phyloP scores from a whole-genome alignment of 2,797 vertebrate species.

The Nannoperca obscura region DNA sequence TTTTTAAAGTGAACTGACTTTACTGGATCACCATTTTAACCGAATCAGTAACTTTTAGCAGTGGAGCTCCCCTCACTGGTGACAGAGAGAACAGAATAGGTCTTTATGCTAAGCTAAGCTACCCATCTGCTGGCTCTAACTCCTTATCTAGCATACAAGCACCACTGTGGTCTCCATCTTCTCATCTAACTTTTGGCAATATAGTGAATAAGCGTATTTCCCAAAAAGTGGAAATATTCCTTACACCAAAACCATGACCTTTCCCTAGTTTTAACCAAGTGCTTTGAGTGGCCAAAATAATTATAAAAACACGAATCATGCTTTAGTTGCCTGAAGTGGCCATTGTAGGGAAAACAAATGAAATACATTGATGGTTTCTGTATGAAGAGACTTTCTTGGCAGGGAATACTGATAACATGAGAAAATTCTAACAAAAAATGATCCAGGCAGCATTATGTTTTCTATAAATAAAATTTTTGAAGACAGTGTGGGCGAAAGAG shows the following conservation, averaged over 20 bases:
- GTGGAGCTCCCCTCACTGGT: too few relatives aligned
- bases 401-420: not conserved
- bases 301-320: conserved; percentile 6
- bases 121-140: not conserved
- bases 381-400: not conserved
- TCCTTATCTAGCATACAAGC: not conserved
- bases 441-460: not conserved
- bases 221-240: not conserved
- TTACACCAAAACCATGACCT: not conserved
- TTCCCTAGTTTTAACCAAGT: not conserved
- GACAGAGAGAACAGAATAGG: not conserved
- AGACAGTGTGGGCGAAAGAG: not conserved
- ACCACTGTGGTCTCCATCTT: not conserved
- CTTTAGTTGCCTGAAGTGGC: not conserved
- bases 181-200: not conserved
- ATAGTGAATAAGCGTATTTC: not conserved
- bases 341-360: not conserved
- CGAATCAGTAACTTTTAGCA: too few relatives aligned
- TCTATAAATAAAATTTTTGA: not conserved
- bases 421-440: not conserved
- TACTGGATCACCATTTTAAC: too few relatives aligned
- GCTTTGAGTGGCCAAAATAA: not conserved
- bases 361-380: not conserved
- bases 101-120: conserved; percentile 7
- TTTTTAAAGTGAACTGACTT: not conserved